A percentile compares a stretch with the other conserved stretches of the same genome.
Evolutionary conservation across 2,888 invertebrate genomes (phyloP).

Genomic region (Drosophila siamana): DNA sequence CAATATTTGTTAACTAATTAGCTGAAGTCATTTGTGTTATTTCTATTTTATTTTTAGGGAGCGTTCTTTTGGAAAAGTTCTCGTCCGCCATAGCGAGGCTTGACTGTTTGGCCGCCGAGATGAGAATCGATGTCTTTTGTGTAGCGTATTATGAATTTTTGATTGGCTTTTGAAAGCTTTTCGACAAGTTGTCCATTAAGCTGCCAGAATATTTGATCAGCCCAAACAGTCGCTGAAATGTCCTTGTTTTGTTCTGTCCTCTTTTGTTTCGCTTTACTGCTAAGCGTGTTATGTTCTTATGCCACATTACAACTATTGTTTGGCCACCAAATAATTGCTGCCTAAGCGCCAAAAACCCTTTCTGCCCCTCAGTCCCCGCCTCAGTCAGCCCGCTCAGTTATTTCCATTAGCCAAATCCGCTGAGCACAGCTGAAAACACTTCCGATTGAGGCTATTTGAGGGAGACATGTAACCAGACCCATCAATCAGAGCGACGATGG

Average conservation of each 20-base stretch:
- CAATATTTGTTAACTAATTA: too few relatives aligned
- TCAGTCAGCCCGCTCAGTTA: too few relatives aligned
- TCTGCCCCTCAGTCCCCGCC: too few relatives aligned
- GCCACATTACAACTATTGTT: background rate
- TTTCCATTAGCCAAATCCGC: background rate
- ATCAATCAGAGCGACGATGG: background rate
- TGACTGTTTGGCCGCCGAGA: background rate
- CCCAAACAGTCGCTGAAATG: background rate
- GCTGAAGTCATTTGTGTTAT: too few relatives aligned
- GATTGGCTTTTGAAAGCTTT: background rate
- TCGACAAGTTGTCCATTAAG: background rate
- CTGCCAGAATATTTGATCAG: background rate
- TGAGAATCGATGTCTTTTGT: background rate
- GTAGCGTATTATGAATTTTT: background rate
- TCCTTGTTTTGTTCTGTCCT: background rate
- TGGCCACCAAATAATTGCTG: background rate
- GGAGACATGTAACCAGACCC: slow-evolving; percentile 15
- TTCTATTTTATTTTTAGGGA: too few relatives aligned
- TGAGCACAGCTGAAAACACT: slow-evolving; percentile 18
- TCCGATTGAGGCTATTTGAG: slow-evolving; percentile 19
- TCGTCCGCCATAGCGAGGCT: background rate
- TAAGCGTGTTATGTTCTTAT: too few relatives aligned
- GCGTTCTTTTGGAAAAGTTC: too few relatives aligned
- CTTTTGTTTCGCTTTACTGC: too few relatives aligned
- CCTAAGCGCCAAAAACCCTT: background rate